A percentile compares a stretch with the other conserved stretches of the same genome.
Evolutionary conservation across 2,113 vertebrate genomes (phyloP).

Genomic region (Campylomormyrus tamandua): DNA sequence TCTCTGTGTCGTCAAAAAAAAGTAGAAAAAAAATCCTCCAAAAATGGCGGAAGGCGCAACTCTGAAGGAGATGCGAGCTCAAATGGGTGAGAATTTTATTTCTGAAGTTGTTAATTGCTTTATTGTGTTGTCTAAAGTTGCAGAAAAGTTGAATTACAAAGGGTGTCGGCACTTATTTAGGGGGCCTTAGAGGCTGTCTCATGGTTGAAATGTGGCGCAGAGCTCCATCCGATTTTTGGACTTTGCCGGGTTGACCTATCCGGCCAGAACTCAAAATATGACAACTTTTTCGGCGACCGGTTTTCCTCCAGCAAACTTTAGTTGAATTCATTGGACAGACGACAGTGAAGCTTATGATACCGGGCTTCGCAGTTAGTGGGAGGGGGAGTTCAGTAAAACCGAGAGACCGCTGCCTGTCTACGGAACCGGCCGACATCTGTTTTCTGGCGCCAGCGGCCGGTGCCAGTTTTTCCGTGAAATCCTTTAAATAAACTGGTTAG

Average conservation of each 20-base stretch:
- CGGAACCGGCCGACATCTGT: background rate
- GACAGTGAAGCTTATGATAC: background rate
- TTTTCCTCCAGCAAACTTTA: background rate
- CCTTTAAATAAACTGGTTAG: background rate
- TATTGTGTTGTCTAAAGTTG: background rate
- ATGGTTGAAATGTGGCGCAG: too few species aligned
- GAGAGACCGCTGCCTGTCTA: background rate
- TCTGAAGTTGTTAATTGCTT: background rate
- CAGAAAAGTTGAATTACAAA: background rate
- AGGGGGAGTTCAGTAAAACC: background rate
- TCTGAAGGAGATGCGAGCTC: slow-evolving; percentile 66
- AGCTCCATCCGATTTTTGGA: background rate
- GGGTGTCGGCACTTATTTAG: background rate
- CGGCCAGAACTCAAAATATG: background rate
- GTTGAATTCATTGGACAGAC: background rate
- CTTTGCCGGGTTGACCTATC: slow-evolving; percentile 1
- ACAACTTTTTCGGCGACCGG: background rate
- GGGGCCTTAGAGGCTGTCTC: background rate
- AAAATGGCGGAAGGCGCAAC: slow-evolving; percentile 69
- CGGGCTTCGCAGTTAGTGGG: background rate
- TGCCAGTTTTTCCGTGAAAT: background rate
- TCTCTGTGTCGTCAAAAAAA: slow-evolving; percentile 34
- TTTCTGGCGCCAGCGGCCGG: background rate
- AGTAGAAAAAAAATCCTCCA: slow-evolving; percentile 52
- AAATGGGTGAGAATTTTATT: slow-evolving; percentile 56